Conservation (phyloP, 2,797 vertebrate species). For the Falco rusticolus region DNA sequence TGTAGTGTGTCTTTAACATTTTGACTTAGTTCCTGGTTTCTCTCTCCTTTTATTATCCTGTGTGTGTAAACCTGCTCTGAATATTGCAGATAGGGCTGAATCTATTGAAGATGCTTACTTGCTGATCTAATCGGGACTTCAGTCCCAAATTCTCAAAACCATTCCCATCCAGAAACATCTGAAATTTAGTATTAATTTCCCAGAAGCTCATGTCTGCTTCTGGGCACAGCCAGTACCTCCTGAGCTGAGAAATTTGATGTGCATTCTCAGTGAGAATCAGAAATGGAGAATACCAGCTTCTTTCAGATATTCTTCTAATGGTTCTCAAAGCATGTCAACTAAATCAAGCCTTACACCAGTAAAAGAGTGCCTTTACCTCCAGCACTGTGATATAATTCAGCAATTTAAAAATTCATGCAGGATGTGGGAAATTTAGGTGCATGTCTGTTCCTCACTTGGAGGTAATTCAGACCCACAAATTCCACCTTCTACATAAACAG, state of each 20-base stretch:
- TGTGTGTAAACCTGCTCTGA: neutral
- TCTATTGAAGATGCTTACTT: neutral
- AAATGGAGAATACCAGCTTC: neutral
- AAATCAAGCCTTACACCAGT: neutral
- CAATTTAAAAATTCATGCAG: neutral
- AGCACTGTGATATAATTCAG: neutral
- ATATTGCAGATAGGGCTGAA: neutral
- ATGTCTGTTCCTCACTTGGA: neutral
- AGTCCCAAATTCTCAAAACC: neutral
- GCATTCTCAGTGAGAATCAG: neutral
- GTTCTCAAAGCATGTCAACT: neutral
- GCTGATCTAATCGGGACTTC: neutral
- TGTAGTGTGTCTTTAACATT: neutral
- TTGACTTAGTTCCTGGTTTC: neutral
- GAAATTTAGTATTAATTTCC: neutral
- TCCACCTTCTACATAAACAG: neutral
- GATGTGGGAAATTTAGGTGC: neutral
- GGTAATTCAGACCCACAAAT: neutral
- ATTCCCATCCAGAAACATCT: neutral
- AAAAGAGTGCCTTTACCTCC: neutral
- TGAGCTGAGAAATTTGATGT: neutral
- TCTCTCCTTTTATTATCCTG: neutral
- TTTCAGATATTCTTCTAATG: neutral
- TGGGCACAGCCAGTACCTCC: neutral
- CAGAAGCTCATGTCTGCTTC: neutral